Percentiles rank a stretch among this genome's conserved stretches.
Conservation (phyloP, 2,113 vertebrate species). For the Copsychus sechellarum region DNA sequence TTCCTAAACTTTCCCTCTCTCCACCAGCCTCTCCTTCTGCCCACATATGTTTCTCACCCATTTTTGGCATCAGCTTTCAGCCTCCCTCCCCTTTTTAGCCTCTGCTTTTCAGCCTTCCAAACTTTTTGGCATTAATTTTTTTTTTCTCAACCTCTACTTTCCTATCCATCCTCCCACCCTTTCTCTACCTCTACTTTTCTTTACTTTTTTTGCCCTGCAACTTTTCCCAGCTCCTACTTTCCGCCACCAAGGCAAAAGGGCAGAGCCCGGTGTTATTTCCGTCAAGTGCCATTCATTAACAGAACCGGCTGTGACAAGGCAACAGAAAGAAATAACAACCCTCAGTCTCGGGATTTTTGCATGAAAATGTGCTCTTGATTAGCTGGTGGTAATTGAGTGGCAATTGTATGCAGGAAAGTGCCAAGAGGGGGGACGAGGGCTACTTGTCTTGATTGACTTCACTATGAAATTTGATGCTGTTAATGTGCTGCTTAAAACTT, state of each 20-base stretch:
- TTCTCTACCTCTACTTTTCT: not conserved
- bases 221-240: not conserved
- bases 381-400: not conserved
- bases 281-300: not conserved
- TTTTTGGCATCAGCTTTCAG: not conserved
- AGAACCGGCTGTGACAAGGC: not conserved
- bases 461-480: not conserved
- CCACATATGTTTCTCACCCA: not conserved
- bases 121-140: not conserved
- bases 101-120: not conserved
- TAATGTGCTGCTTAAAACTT: not conserved
- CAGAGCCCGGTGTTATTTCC: not conserved
- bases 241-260: not conserved
- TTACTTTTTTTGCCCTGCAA: not conserved
- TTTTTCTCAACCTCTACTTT: not conserved
- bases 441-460: not conserved
- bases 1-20: not conserved
- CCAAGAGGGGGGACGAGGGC: not conserved
- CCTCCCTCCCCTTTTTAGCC: not conserved
- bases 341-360: not conserved
- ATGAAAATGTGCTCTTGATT: not conserved
- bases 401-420: slow-evolving; percentile 30
- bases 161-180: too few species aligned
- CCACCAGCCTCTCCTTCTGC: not conserved
- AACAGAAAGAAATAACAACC: not conserved